phyloP scores from a whole-genome alignment of 2,797 vertebrate species.

The Euphonia xanthogaster region DNA sequence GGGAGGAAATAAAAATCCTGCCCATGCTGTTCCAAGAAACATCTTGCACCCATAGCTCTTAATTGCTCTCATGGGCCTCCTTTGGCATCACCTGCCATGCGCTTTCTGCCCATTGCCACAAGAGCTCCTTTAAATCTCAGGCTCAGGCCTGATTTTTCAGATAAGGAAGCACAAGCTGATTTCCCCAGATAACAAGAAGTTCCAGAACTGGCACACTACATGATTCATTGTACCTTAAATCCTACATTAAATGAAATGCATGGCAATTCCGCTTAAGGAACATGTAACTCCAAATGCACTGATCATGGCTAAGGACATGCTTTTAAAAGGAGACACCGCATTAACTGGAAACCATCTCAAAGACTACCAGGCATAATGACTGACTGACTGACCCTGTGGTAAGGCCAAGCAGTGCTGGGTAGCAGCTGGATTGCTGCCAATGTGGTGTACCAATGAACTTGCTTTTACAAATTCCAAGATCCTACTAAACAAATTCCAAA shows the following conservation, averaged over 20 bases:
- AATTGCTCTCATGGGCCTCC: background rate
- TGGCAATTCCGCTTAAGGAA: background rate
- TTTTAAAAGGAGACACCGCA: background rate
- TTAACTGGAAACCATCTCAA: background rate
- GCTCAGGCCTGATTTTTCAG: background rate
- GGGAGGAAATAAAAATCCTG: background rate
- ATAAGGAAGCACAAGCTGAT: background rate
- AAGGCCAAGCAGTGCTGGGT: background rate
- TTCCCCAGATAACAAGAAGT: background rate
- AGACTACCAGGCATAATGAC: background rate
- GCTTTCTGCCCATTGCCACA: background rate
- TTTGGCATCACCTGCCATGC: background rate
- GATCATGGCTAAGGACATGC: background rate
- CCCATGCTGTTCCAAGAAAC: background rate
- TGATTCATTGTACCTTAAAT: background rate
- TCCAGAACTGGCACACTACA: background rate
- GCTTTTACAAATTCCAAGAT: background rate
- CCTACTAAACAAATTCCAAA: constrained; percentile 1
- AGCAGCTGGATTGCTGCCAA: background rate
- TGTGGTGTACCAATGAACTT: rapidly evolving
- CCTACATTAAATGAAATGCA: background rate
- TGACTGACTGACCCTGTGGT: background rate
- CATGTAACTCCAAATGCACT: background rate
- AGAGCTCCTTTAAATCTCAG: background rate
- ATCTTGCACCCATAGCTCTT: background rate